A percentile compares a stretch with the other conserved stretches of the same genome.
phyloP scores from a whole-genome alignment of 2,888 invertebrate species.

The Biston betularia region DNA sequence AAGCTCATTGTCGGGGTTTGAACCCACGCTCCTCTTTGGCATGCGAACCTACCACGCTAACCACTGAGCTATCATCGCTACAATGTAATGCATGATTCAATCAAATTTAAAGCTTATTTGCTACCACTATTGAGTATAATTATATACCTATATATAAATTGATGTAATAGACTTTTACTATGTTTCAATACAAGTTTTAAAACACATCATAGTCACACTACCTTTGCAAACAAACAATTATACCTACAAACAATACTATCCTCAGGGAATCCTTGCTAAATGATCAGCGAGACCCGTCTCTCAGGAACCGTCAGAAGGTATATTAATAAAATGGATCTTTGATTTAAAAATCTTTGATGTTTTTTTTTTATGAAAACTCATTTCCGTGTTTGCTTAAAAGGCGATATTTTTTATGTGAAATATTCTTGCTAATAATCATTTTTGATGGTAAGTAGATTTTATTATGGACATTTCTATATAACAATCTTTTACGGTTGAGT shows the following conservation, averaged over 20 bases:
- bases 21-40: no score
- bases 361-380: constrained; percentile 32
- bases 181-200: not conserved
- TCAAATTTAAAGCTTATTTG: no score
- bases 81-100: no score
- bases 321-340: constrained; percentile 75
- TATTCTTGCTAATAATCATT: not conserved
- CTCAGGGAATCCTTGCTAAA: constrained; percentile 75
- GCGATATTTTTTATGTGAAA: constrained; percentile 4
- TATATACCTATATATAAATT: no score
- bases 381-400: constrained; percentile 34
- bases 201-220: constrained; percentile 49
- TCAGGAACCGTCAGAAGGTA: constrained; percentile 60
- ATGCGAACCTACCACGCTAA: no score
- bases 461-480: no score
- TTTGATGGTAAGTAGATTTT: not conserved
- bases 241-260: constrained; percentile 56
- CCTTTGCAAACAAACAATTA: constrained; percentile 70
- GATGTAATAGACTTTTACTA: no score
- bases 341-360: constrained; percentile 61
- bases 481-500: not conserved
- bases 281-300: constrained; percentile 62
- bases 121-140: no score
- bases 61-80: no score
- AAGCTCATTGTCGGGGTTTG: no score